Evolutionary conservation across 2,113 vertebrate genomes (phyloP).

Genomic region (Perca fluviatilis): DNA sequence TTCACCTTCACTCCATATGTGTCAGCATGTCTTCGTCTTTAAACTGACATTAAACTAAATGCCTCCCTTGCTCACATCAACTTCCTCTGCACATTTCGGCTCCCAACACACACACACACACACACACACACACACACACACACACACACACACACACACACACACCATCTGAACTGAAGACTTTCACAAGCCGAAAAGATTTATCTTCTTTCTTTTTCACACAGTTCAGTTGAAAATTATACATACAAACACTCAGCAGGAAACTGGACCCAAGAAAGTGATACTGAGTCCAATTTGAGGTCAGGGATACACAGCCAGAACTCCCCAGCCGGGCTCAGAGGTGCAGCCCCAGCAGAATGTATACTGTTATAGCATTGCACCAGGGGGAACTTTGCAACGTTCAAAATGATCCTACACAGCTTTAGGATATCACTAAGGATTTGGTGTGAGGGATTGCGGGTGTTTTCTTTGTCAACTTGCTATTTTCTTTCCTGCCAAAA

Average conservation of each 20-base stretch:
- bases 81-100: slow-evolving; percentile 40
- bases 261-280: slow-evolving; percentile 53
- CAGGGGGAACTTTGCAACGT: slow-evolving; percentile 31
- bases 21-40: slow-evolving; percentile 52
- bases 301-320: slow-evolving; percentile 48
- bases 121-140: slow-evolving; percentile 28
- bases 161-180: slow-evolving; percentile 43
- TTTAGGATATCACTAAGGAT: slow-evolving; percentile 12
- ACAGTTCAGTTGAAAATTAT: background rate
- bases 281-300: slow-evolving; percentile 37
- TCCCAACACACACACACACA: slow-evolving; percentile 19
- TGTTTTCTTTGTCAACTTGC: slow-evolving; percentile 11
- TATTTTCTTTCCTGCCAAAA: background rate
- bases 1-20: slow-evolving; percentile 65
- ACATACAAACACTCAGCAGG: slow-evolving; percentile 48
- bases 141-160: slow-evolving; percentile 29
- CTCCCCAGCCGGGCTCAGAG: slow-evolving; percentile 7
- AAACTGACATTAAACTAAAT: slow-evolving; percentile 52
- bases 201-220: background rate
- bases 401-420: slow-evolving; percentile 14
- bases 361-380: slow-evolving; percentile 3
- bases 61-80: slow-evolving; percentile 34
- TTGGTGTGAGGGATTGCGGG: slow-evolving; percentile 1
- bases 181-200: slow-evolving; percentile 21
- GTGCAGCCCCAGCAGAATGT: slow-evolving; percentile 19